These are phyloP conservation scores for Notamacropus eugenii DNA, from an alignment of 2,797 vertebrate species.

Conservation along the genomic window DNA sequence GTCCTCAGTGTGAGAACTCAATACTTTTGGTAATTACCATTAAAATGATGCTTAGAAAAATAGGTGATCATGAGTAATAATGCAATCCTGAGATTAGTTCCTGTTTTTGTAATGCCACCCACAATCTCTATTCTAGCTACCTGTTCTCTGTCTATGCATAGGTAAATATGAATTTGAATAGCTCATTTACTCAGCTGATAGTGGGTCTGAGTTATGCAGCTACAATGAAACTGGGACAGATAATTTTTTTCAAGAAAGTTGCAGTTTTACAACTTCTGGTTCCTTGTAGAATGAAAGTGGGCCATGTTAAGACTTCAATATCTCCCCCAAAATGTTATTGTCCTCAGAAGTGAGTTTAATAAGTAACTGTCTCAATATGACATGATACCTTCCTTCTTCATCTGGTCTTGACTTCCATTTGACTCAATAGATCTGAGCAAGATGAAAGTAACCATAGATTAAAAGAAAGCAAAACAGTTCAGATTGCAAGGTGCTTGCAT, in stretches of 20 bases:
- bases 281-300: not conserved
- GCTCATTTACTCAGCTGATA: not conserved
- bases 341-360: constrained; percentile 33
- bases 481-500: constrained; percentile 13
- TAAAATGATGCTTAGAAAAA: not conserved
- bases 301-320: not conserved
- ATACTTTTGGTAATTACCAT: not conserved
- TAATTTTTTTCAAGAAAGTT: not conserved
- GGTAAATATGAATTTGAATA: not conserved
- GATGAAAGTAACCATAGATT: constrained; percentile 10
- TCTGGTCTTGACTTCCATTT: constrained; percentile 28
- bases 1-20: not conserved
- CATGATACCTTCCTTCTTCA: constrained; percentile 24
- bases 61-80: constrained; percentile 24
- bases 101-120: not conserved
- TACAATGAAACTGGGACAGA: not conserved
- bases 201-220: not conserved
- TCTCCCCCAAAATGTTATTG: not conserved
- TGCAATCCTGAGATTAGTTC: not conserved
- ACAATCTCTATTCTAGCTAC: not conserved
- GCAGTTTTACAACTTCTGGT: not conserved
- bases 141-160: not conserved
- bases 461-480: not conserved
- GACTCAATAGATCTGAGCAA: constrained; percentile 13
- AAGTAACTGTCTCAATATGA: constrained; percentile 4